Base-by-base conservation (phyloP, 30 jellyfish, hydroid and myxozoan genomes). In the Hydractinia echinata region DNA sequence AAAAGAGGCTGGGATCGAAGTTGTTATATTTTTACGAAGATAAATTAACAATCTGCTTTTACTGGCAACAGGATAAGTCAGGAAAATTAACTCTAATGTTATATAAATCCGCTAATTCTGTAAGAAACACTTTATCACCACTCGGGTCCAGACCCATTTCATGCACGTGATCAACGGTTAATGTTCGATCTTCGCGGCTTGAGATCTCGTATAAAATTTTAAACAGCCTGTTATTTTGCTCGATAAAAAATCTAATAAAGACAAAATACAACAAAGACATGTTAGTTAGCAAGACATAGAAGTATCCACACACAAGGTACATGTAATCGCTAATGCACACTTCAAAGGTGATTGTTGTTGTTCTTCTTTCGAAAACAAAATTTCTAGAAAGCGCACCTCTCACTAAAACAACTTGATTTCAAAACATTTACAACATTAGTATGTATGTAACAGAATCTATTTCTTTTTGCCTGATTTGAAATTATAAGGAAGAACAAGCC, bases 131-230 rank as follows among this genome's bases (percentile, higher is more conserved):
- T n/a, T 93, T 66, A 79, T 93, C 99, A 19, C 85, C 90, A 64
- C 78, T 52, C 50, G 99, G 99, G 68, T 93, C 99, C 83, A 93
- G 96, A 44, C 99, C 99, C 96, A 93, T 93, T 60, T 84, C 95
- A 5, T 52, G 60, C 6, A 93, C 90, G 5, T 89, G 89, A n/a
- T 84, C 87, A 1, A 82, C 91, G 30, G 96, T 93, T 76, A 93
- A 81, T 55, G 87, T 72, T 54, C 90, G 86, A 80, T 93, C 91
- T 20, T 79, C 92, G 58, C 69, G 84, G 73, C 94, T 87, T 51
- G 99, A 91, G 5, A 87, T 81, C 79, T 93, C 99, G 76, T 77
- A 72, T 49, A 93, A 79, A 68, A 73, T 87, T 73, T 87, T 87
- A 61, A 93, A 93, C 5, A 93, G 86, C 60, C 96, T 54, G 83